phyloP scores from a whole-genome alignment of 2,888 invertebrate genomes.

The Harmothoe impar region DNA sequence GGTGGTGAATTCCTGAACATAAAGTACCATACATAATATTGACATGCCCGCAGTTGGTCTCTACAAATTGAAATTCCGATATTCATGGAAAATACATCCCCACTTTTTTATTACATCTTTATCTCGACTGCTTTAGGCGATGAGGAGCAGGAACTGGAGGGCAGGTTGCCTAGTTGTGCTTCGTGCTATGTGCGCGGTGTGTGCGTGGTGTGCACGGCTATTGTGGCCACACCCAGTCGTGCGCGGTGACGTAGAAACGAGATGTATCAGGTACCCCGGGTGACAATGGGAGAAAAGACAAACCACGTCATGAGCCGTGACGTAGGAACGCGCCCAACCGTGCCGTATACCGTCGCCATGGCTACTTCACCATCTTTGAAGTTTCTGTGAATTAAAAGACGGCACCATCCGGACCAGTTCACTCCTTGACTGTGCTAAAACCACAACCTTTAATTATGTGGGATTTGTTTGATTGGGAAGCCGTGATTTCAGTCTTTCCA shows the following conservation, averaged over 20 bases:
- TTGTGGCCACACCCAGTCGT: neutral
- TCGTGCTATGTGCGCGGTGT: too few relatives aligned
- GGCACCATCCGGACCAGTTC: neutral
- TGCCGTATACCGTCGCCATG: neutral
- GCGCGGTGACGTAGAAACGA: neutral
- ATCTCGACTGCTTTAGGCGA: too few relatives aligned
- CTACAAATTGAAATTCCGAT: too few relatives aligned
- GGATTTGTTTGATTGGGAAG: neutral
- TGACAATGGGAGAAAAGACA: neutral
- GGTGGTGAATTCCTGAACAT: too few relatives aligned
- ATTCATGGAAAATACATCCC: too few relatives aligned
- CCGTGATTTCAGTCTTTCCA: conserved; percentile 5
- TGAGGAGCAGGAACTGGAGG: too few relatives aligned
- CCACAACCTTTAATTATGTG: neutral
- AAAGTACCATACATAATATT: too few relatives aligned
- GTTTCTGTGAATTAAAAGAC: conserved; percentile 9
- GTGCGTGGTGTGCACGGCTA: neutral
- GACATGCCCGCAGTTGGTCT: too few relatives aligned
- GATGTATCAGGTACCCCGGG: neutral
- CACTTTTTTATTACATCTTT: too few relatives aligned
- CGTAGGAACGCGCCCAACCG: neutral
- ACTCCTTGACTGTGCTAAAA: neutral
- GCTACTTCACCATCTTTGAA: conserved; percentile 9
- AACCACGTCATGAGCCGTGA: neutral
- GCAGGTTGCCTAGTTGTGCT: too few relatives aligned